Conservation (phyloP, 2,797 vertebrate genomes). For the Setipinna tenuifilis region DNA sequence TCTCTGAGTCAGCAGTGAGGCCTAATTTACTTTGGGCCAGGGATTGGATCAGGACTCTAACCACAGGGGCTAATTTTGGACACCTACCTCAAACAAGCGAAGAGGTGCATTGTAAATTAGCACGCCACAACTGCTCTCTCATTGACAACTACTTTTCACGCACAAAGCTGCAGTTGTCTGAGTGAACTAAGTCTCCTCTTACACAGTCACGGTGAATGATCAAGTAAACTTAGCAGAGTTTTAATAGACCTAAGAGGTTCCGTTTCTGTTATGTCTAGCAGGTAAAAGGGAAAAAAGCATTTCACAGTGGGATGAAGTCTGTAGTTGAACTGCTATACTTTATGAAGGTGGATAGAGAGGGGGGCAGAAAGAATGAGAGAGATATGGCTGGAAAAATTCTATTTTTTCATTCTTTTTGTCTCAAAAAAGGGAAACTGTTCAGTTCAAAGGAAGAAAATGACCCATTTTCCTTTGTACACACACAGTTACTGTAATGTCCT, state of each 20-base stretch:
- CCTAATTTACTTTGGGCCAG: conserved; percentile 69
- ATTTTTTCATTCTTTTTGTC: conserved; percentile 59
- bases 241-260: not conserved
- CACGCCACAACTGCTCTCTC: conserved; percentile 40
- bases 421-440: conserved; percentile 69
- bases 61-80: conserved; percentile 68
- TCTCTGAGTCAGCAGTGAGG: conserved; percentile 70
- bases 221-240: not conserved
- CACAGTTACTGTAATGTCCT: conserved; percentile 1
- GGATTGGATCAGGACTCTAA: conserved; percentile 62
- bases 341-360: not conserved
- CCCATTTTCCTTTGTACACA: conserved; percentile 56
- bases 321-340: conserved; percentile 58
- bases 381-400: conserved; percentile 64
- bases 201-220: not conserved
- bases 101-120: conserved; percentile 48
- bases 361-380: conserved; percentile 47
- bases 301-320: conserved; percentile 56
- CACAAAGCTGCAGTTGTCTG: not conserved
- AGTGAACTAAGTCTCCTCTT: not conserved
- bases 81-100: conserved; percentile 60
- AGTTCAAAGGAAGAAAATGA: conserved; percentile 59
- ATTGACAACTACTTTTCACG: conserved; percentile 29
- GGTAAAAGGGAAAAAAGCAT: conserved; percentile 36
- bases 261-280: conserved; percentile 24